Percentiles rank a stretch among this genome's conserved stretches.
These are phyloP conservation scores for Linyphia triangularis DNA, from an alignment of 2,888 invertebrate species.

Conservation along the genomic window DNA sequence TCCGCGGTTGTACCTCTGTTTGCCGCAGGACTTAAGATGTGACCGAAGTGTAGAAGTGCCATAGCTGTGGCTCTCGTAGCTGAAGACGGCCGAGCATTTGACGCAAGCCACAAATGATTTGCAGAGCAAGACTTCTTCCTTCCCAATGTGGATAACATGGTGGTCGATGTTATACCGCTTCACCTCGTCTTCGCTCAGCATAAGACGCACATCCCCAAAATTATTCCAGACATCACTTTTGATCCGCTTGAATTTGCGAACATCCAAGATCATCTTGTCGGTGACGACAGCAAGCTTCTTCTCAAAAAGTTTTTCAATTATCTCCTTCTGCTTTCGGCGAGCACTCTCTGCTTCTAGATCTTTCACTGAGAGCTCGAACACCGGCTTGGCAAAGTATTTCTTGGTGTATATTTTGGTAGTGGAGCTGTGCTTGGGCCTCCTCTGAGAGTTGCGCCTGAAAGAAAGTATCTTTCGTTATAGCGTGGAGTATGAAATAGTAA, in stretches of 20 bases:
- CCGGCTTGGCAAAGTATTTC: constrained; percentile 67
- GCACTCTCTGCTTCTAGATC: constrained; percentile 71
- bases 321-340: constrained; percentile 67
- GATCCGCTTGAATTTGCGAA: constrained; percentile 64
- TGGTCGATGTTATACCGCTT: constrained; percentile 66
- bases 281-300: constrained; percentile 67
- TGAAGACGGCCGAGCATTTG: constrained; percentile 71
- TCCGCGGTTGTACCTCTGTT: constrained; percentile 53
- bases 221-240: constrained; percentile 74
- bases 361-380: constrained; percentile 67
- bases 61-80: constrained; percentile 74
- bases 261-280: constrained; percentile 74
- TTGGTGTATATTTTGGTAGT: constrained; percentile 66
- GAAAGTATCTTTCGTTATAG: too few relatives aligned
- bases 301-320: constrained; percentile 67
- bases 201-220: constrained; percentile 67
- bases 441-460: constrained; percentile 34
- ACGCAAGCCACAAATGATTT: constrained; percentile 73
- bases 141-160: constrained; percentile 61
- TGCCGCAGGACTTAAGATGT: constrained; percentile 71
- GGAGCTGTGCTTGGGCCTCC: constrained; percentile 48
- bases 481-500: too few relatives aligned
- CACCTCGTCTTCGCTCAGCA: constrained; percentile 65
- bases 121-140: constrained; percentile 64
- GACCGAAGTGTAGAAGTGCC: constrained; percentile 69